Evolutionary conservation across 2,113 vertebrate species (phyloP), one percentile per base, ranked within the genome.

Genomic region (Lepus americanus): DNA sequence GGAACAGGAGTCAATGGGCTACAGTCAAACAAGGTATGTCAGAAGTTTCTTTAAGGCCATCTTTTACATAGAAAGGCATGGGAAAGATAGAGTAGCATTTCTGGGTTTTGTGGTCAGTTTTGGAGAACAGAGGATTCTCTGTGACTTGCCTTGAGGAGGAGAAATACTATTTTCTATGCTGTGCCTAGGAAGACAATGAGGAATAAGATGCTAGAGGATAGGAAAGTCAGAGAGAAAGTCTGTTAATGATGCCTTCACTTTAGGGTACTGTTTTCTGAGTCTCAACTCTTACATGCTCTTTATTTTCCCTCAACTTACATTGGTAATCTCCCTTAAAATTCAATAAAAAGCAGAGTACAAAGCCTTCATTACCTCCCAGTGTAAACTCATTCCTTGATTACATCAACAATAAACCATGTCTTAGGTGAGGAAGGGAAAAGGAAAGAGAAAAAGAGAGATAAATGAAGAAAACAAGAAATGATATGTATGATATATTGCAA

Each of bases 231-330:
- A 49, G 4, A 23, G 63, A 51, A 63, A 87, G 49, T 9, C 25
- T 53, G 29, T 10, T 73, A 16, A 39, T n/a, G 23, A 76, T 69
- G 44, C 36, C 19, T 33, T 36, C 13, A 14, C 9, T 76, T 11
- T 29, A 8, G 17, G 9, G 16, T 64, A 14, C 12, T 1, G 10
- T 76, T 74, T 59, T 61, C 78, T 59, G 33, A 76, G 33, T 51
- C 33, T 14, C 49, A 27, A 55, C 8, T 36, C n/a, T 22, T 55
- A 1, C 6, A 63, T 67, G 6, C 10, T 95, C 78, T 83, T 83
- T 49, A 63, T 93, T 89, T 92, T 22, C 16, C 55, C 94, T 92
- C 36, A 17, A 13, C 23, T 95, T 90, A 83, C 3, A 22, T 17
- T n/a, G 25, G 55, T 59, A 19, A 67, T 94, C 20, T 23, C 67